Percentiles rank a stretch among this genome's conserved stretches.
These are phyloP conservation scores for Aurelia sp. DNA, from an alignment of 30 jellyfish, hydroid and myxozoan species.

Conservation along the genomic window DNA sequence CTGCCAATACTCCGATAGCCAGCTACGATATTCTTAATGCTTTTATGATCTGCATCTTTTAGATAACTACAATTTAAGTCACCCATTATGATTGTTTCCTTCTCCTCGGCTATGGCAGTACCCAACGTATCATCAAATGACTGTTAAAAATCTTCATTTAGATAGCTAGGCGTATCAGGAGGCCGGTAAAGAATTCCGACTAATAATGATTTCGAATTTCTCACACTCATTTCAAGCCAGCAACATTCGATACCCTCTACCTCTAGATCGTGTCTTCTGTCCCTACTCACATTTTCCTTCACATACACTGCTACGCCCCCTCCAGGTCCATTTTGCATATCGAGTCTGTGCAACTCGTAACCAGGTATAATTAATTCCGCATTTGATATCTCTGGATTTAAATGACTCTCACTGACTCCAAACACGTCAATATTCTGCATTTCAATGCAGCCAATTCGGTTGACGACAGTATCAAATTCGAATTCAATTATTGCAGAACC, in stretches of 20 bases:
- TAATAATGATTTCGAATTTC: slow-evolving; percentile 38
- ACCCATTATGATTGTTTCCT: no score
- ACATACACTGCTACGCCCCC: slow-evolving; percentile 74
- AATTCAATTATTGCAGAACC: no score
- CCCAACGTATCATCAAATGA: no score
- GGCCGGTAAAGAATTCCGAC: slow-evolving; percentile 55
- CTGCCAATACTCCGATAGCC: no score
- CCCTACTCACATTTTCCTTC: slow-evolving; percentile 44
- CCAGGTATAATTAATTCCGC: slow-evolving; percentile 67
- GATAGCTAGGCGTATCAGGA: slow-evolving; percentile 61
- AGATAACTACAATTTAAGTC: slow-evolving; percentile 18
- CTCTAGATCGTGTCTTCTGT: slow-evolving; percentile 71
- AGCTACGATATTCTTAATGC: not conserved
- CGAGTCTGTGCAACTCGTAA: slow-evolving; percentile 55
- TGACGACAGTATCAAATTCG: no score
- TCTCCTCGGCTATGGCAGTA: no score
- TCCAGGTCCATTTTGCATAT: slow-evolving; percentile 64
- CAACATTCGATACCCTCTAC: slow-evolving; percentile 64
- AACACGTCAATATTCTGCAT: slow-evolving; percentile 52
- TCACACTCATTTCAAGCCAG: slow-evolving; percentile 61
- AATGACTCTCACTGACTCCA: slow-evolving; percentile 63
- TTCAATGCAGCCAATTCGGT: not conserved
- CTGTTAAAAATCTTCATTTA: not conserved
- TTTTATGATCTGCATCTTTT: slow-evolving; percentile 27
- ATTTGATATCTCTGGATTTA: slow-evolving; percentile 46